A percentile compares a stretch with the other conserved stretches of the same genome.
These are phyloP conservation scores for Serrognathus titanus DNA, from an alignment of 2,888 invertebrate genomes.

Conservation along the genomic window DNA sequence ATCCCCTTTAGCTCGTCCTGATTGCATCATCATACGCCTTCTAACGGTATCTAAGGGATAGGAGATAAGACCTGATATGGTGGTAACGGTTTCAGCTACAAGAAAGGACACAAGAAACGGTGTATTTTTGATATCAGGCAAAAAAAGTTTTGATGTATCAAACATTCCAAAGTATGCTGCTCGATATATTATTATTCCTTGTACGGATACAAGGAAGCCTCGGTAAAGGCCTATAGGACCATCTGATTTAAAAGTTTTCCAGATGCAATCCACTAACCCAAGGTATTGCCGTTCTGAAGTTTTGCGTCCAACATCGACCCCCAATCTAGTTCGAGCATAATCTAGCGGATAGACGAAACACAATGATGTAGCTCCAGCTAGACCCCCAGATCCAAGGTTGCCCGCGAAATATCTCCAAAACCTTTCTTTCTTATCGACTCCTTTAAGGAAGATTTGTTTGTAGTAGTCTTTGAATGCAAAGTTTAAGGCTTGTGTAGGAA, in stretches of 20 bases:
- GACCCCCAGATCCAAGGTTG: slow-evolving; percentile 89
- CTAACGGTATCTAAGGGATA: slow-evolving; percentile 96
- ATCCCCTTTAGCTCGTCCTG: slow-evolving; percentile 77
- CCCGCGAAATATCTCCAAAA: slow-evolving; percentile 86
- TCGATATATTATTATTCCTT: slow-evolving; percentile 95
- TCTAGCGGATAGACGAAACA: slow-evolving; percentile 94
- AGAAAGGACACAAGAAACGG: slow-evolving; percentile 90
- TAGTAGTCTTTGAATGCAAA: slow-evolving; percentile 96
- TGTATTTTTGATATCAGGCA: slow-evolving; percentile 90
- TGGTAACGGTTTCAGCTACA: slow-evolving; percentile 85
- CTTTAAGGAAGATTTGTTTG: slow-evolving; percentile 79
- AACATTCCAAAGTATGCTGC: slow-evolving; percentile 95
- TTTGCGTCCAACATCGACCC: slow-evolving; percentile 85
- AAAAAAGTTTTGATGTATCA: slow-evolving; percentile 90
- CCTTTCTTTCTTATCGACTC: slow-evolving; percentile 82
- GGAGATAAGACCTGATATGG: slow-evolving; percentile 88
- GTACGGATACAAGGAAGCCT: slow-evolving; percentile 92
- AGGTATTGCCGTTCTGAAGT: slow-evolving; percentile 78
- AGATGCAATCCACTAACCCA: slow-evolving; percentile 84
- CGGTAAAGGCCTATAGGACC: slow-evolving; percentile 84
- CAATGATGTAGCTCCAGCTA: slow-evolving; percentile 90
- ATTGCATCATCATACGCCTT: slow-evolving; percentile 99
- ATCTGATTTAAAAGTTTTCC: slow-evolving; percentile 82
- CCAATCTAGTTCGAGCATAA: slow-evolving; percentile 85
- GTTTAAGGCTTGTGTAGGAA: slow-evolving; percentile 91